Evolutionary conservation across 2,113 vertebrate genomes (phyloP).

Genomic region (Mormyrus iriodes): DNA sequence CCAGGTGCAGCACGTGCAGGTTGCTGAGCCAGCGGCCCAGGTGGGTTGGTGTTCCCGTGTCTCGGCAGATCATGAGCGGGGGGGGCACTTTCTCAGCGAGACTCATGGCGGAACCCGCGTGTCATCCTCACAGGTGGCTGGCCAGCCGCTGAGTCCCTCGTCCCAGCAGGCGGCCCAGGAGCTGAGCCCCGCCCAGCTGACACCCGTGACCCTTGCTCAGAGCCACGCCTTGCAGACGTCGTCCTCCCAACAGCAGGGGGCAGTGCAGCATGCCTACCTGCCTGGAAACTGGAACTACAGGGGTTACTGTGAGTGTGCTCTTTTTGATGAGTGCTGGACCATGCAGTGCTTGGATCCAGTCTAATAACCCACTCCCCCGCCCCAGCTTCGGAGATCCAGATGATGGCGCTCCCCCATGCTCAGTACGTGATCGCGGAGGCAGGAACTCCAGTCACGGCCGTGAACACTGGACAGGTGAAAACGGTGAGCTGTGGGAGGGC

Average conservation of each 20-base stretch:
- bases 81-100: not conserved
- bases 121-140: constrained; percentile 58
- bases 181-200: constrained; percentile 76
- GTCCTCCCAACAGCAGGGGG: constrained; percentile 59
- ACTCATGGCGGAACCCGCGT: not conserved
- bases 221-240: constrained; percentile 67
- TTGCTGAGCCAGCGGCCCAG: constrained; percentile 76
- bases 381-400: constrained; percentile 92
- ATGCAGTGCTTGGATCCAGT: not conserved
- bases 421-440: constrained; percentile 95
- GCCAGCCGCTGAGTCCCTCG: constrained; percentile 82
- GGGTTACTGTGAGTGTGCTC: constrained; percentile 75
- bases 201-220: constrained; percentile 64
- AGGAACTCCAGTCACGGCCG: constrained; percentile 73
- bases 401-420: constrained; percentile 90
- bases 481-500: constrained; percentile 64
- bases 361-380: not conserved
- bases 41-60: constrained; percentile 44
- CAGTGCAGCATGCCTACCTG: constrained; percentile 85
- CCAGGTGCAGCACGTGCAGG: constrained; percentile 96
- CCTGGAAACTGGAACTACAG: constrained; percentile 89
- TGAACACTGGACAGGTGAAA: constrained; percentile 81
- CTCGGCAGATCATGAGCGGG: not conserved
- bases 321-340: not conserved
- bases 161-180: constrained; percentile 78